Evolutionary conservation across 2,888 invertebrate genomes (phyloP).

Genomic region (Erebia palarica): DNA sequence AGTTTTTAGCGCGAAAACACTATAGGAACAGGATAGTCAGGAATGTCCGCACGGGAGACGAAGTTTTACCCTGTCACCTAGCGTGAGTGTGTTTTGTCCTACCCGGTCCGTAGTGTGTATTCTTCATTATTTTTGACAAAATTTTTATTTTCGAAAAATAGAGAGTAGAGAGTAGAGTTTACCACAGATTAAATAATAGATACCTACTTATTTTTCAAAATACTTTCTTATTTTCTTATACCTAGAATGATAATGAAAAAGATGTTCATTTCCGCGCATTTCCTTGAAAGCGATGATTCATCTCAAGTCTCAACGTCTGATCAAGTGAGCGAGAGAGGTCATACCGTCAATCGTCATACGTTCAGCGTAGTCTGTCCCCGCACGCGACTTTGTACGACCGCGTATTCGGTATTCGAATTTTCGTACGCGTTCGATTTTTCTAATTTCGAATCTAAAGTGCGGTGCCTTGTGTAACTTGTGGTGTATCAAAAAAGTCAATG

Average conservation of each 20-base stretch:
- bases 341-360: slow-evolving; percentile 22
- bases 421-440: slow-evolving; percentile 34
- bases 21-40: too few relatives aligned
- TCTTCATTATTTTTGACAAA: too few relatives aligned
- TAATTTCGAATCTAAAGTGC: slow-evolving; percentile 18
- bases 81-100: too few relatives aligned
- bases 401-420: slow-evolving; percentile 57
- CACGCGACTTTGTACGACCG: slow-evolving; percentile 49
- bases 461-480: slow-evolving; percentile 32
- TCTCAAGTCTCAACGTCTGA: slow-evolving; percentile 49
- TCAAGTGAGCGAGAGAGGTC: slow-evolving; percentile 46
- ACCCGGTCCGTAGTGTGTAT: too few relatives aligned
- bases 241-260: slow-evolving; percentile 1
- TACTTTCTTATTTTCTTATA: background rate
- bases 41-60: too few relatives aligned
- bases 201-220: too few relatives aligned
- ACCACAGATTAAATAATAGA: too few relatives aligned
- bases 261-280: slow-evolving; percentile 61
- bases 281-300: slow-evolving; percentile 63
- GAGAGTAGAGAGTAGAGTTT: too few relatives aligned
- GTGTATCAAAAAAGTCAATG: slow-evolving; percentile 24
- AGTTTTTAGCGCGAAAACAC: too few relatives aligned
- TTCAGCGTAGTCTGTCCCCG: slow-evolving; percentile 54
- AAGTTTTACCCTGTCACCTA: too few relatives aligned
- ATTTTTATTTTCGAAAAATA: too few relatives aligned